phyloP scores from a whole-genome alignment of 2,888 invertebrate genomes.

The Eretmocerus hayati region DNA sequence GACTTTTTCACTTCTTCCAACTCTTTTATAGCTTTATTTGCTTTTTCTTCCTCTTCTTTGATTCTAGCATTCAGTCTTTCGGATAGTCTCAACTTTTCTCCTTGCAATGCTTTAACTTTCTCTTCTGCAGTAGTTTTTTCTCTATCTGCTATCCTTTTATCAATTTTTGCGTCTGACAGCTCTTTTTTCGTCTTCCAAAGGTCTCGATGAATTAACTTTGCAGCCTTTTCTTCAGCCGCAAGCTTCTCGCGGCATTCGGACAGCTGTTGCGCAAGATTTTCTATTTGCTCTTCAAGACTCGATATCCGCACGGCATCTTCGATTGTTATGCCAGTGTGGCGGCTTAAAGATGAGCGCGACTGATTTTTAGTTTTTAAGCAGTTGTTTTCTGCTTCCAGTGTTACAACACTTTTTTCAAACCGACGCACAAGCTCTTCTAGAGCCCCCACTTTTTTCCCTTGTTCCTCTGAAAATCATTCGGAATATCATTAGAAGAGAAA shows the following conservation, averaged over 20 bases:
- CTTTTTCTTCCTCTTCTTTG: constrained; percentile 49
- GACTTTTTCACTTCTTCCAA: constrained; percentile 37
- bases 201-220: constrained; percentile 61
- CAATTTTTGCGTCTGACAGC: constrained; percentile 56
- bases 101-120: constrained; percentile 50
- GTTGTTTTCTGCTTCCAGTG: constrained; percentile 46
- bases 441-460: constrained; percentile 41
- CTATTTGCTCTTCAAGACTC: constrained; percentile 55
- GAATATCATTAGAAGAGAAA: no score
- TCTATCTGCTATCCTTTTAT: constrained; percentile 56
- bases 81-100: constrained; percentile 51
- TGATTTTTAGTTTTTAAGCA: constrained; percentile 39
- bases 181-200: constrained; percentile 70
- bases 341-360: constrained; percentile 11
- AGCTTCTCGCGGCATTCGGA: constrained; percentile 53
- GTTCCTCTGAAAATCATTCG: constrained; percentile 42
- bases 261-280: constrained; percentile 57
- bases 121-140: constrained; percentile 57
- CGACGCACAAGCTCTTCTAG: constrained; percentile 46
- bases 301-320: constrained; percentile 22
- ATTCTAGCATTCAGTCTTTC: constrained; percentile 39
- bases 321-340: background rate
- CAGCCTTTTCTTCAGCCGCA: constrained; percentile 61
- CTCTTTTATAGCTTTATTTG: constrained; percentile 39
- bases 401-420: constrained; percentile 45